Conservation (phyloP, 2,888 invertebrate species). For the Microdon myrmicae region DNA sequence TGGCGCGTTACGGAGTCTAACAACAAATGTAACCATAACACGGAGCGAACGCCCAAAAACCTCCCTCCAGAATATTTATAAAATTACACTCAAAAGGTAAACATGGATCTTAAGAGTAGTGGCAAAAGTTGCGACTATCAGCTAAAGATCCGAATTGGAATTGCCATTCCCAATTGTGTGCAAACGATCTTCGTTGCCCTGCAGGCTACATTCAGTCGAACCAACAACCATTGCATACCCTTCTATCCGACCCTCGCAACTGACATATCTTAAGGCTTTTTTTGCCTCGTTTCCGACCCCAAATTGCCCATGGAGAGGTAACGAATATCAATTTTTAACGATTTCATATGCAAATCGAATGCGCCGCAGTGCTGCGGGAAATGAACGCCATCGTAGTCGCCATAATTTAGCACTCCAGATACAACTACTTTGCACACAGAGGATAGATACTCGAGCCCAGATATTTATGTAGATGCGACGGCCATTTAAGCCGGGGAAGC, state of each 20-base stretch:
- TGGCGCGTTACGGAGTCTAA: neutral
- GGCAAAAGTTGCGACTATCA: neutral
- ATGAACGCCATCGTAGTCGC: conserved; percentile 43
- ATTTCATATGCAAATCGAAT: conserved; percentile 51
- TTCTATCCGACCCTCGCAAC: no score
- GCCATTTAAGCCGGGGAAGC: conserved; percentile 1
- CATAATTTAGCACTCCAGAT: conserved; percentile 49
- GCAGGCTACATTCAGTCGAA: conserved; percentile 6
- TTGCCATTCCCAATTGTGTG: conserved; percentile 38
- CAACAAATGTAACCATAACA: no score
- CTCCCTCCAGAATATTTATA: conserved; percentile 12
- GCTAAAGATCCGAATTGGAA: conserved; percentile 15
- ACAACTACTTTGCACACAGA: no score
- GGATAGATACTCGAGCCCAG: no score
- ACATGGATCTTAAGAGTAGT: neutral
- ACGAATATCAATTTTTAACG: conserved; percentile 51
- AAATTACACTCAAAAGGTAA: neutral
- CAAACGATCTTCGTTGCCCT: conserved; percentile 36
- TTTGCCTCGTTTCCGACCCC: conserved; percentile 27
- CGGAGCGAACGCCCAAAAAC: conserved; percentile 8
- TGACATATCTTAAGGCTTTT: conserved; percentile 14
- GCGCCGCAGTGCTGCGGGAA: conserved; percentile 33
- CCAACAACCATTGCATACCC: neutral
- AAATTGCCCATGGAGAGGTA: conserved; percentile 39
- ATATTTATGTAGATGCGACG: conserved; percentile 9